These are phyloP conservation scores for Lytechinus variegatus DNA, from an alignment of 35 echinoderm and acorn worm species.

Conservation along the genomic window DNA sequence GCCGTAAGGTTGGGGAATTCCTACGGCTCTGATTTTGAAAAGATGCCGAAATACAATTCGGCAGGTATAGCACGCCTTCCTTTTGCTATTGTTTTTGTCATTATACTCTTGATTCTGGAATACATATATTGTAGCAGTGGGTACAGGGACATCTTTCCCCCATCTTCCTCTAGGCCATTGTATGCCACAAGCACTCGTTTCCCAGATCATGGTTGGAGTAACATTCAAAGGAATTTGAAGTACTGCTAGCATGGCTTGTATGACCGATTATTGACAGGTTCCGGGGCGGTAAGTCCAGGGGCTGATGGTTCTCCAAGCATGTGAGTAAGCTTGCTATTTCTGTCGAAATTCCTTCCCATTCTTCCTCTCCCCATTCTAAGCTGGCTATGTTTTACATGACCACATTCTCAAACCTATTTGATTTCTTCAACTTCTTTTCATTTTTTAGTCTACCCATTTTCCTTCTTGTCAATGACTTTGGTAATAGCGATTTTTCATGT, in stretches of 20 bases:
- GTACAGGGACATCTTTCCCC: not conserved
- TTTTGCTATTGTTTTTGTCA: too few species aligned
- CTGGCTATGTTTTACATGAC: too few species aligned
- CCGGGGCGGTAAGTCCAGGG: not conserved
- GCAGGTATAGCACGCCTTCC: too few species aligned
- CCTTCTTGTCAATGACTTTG: too few species aligned
- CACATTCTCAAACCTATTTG: not conserved
- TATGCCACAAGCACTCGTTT: not conserved
- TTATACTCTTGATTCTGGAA: too few species aligned
- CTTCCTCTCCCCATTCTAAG: not conserved
- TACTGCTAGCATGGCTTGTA: not conserved
- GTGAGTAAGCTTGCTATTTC: not conserved
- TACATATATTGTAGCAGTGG: too few species aligned
- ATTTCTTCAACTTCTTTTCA: not conserved
- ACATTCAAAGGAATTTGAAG: not conserved
- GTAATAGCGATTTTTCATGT: not conserved
- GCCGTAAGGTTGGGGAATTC: too few species aligned
- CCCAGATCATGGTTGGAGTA: not conserved
- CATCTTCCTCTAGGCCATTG: not conserved
- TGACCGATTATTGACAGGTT: not conserved
- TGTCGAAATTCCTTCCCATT: not conserved
- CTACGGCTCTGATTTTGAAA: too few species aligned
- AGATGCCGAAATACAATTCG: too few species aligned
- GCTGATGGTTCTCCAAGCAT: not conserved
- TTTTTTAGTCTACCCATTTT: not conserved